Conservation (phyloP, 2,113 vertebrate genomes). For the Daphoenositta chrysoptera region DNA sequence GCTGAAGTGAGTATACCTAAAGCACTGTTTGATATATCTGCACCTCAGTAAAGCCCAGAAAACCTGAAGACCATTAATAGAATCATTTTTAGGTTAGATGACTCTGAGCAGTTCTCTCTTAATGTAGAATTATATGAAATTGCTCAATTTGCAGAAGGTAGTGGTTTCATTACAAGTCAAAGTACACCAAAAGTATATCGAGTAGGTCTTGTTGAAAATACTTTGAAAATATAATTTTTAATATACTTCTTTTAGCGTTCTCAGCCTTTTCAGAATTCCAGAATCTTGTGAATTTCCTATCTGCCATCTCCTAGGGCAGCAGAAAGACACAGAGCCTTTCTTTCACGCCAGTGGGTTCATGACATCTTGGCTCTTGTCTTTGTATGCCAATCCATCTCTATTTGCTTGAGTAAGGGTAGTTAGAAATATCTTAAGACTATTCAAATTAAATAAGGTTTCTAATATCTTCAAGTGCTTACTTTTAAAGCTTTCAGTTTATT, state of each 20-base stretch:
- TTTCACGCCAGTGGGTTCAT: background rate
- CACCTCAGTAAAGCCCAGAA: background rate
- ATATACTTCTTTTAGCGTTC: background rate
- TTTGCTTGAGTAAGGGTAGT: background rate
- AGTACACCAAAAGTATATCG: background rate
- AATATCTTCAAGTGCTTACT: background rate
- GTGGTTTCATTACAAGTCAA: background rate
- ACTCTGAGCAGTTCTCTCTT: background rate
- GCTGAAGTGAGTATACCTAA: slow-evolving; percentile 84
- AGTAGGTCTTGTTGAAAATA: background rate
- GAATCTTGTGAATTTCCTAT: background rate
- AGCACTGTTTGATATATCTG: background rate
- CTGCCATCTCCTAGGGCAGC: background rate
- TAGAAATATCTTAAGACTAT: background rate
- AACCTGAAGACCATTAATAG: background rate
- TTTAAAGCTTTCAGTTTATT: background rate
- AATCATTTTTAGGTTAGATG: background rate
- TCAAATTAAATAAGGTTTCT: background rate
- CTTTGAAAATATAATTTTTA: background rate
- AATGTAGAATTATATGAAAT: background rate
- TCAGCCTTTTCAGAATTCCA: background rate
- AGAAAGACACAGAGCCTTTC: background rate
- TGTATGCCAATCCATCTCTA: background rate
- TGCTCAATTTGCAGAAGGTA: background rate
- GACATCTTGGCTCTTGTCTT: background rate